Conservation (phyloP, 2,113 vertebrate genomes). For the Hemiscyllium ocellatum region DNA sequence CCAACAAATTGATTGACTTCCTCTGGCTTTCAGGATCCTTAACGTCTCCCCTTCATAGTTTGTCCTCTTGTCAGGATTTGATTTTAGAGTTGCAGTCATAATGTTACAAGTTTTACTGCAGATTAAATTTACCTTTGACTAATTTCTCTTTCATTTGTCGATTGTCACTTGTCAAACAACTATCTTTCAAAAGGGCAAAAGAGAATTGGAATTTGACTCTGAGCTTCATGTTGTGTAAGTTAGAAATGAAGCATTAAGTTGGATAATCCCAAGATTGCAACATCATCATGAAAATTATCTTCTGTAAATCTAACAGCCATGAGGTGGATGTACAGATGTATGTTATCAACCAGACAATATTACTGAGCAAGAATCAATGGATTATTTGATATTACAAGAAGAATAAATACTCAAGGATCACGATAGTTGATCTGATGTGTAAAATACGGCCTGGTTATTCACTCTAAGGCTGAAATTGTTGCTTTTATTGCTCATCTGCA, state of each 20-base stretch:
- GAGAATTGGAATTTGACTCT: background rate
- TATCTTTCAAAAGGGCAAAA: background rate
- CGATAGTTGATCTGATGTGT: too few relatives aligned
- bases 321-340: background rate
- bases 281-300: background rate
- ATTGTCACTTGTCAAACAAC: background rate
- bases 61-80: background rate
- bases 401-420: background rate
- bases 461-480: background rate
- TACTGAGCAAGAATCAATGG: background rate
- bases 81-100: background rate
- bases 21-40: background rate
- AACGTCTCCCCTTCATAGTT: background rate
- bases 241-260: background rate
- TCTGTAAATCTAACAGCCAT: background rate
- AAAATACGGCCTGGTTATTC: background rate
- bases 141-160: background rate
- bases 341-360: background rate
- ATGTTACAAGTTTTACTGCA: background rate
- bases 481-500: background rate
- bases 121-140: background rate
- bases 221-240: background rate
- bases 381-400: background rate
- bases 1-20: background rate
- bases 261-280: background rate